Conservation (phyloP, 2,888 invertebrate genomes). For the Agrotis ipsilon region DNA sequence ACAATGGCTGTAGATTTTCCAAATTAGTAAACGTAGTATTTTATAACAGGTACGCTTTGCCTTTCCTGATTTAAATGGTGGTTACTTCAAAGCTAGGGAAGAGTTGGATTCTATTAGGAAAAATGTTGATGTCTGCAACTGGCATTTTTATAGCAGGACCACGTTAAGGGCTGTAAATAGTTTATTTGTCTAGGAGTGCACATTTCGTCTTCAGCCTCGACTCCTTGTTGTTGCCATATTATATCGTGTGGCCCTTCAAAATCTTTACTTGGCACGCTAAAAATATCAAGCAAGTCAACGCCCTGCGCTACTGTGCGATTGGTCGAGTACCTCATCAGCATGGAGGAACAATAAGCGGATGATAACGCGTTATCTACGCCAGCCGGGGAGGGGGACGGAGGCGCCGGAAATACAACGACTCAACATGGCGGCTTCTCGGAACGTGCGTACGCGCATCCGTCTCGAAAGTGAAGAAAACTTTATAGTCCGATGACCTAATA, state of each 20-base stretch:
- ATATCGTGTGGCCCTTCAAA: slow-evolving; percentile 55
- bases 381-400: slow-evolving; percentile 72
- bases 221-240: slow-evolving; percentile 33
- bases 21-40: slow-evolving; percentile 64
- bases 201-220: slow-evolving; percentile 29
- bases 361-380: slow-evolving; percentile 88
- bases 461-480: slow-evolving; percentile 70
- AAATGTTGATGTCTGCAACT: slow-evolving; percentile 10
- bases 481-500: slow-evolving; percentile 58
- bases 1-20: slow-evolving; percentile 70
- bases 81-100: slow-evolving; percentile 8
- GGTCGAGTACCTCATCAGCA: slow-evolving; percentile 82
- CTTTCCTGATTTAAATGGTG: slow-evolving; percentile 31
- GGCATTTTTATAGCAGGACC: background rate
- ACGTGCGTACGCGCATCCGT: slow-evolving; percentile 76
- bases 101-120: background rate
- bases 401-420: slow-evolving; percentile 82
- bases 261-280: slow-evolving; percentile 72
- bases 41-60: slow-evolving; percentile 52
- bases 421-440: slow-evolving; percentile 81
- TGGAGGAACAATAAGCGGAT: slow-evolving; percentile 89
- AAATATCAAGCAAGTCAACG: slow-evolving; percentile 82
- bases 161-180: slow-evolving; percentile 1
- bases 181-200: slow-evolving; percentile 20
- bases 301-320: slow-evolving; percentile 77